Conservation (phyloP, 1,140 invertebrate species). For the Drepana arcuata region DNA sequence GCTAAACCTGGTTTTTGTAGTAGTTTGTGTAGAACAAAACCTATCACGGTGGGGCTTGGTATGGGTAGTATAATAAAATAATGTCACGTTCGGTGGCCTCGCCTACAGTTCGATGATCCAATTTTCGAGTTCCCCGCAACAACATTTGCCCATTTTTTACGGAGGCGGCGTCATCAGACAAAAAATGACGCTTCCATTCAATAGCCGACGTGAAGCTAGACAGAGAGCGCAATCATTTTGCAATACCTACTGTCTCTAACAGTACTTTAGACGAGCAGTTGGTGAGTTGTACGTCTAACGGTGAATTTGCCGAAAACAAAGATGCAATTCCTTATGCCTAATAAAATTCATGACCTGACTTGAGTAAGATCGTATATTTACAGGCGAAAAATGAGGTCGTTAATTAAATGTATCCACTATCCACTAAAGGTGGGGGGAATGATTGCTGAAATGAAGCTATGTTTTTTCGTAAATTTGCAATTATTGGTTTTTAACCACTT, state of each 20-base stretch:
- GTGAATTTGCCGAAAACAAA: constrained; percentile 38
- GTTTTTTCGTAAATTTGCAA: no score
- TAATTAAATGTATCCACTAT: no score
- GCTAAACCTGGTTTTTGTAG: no score
- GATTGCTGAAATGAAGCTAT: no score
- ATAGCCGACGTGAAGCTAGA: constrained; percentile 18
- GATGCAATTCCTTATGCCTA: constrained; percentile 1
- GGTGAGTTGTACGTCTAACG: constrained; percentile 22
- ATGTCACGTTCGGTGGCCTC: constrained; percentile 50
- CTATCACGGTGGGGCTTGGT: no score
- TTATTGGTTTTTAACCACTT: no score
- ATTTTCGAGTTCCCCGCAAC: constrained; percentile 48
- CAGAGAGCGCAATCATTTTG: constrained; percentile 17
- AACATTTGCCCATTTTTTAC: constrained; percentile 51
- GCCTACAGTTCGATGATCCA: constrained; percentile 61
- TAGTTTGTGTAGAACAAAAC: no score
- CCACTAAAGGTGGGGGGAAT: no score
- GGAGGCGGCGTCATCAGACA: constrained; percentile 19
- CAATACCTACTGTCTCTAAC: constrained; percentile 27
- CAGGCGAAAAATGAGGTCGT: no score
- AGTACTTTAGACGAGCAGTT: constrained; percentile 17
- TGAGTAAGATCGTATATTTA: no score
- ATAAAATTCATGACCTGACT: no score
- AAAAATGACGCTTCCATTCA: constrained; percentile 48
- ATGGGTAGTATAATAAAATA: no score